Conservation (phyloP, 2,888 invertebrate species). For the Crocallis elinguaria region DNA sequence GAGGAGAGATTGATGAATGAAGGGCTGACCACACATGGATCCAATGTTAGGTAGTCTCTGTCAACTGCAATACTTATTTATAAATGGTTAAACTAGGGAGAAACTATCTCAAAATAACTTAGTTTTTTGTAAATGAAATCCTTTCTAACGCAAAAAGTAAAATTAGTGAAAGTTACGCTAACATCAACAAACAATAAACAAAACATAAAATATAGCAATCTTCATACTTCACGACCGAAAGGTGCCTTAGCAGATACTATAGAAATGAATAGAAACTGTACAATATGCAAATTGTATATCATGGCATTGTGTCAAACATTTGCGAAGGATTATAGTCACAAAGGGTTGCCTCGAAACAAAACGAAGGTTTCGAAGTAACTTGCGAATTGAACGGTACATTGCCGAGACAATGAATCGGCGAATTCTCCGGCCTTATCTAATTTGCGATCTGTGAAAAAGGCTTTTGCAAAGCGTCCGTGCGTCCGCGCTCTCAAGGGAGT, state of each 20-base stretch:
- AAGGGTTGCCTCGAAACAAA: conserved; percentile 43
- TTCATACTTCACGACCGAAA: conserved; percentile 3
- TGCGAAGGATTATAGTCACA: conserved; percentile 50
- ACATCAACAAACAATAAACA: conserved; percentile 28
- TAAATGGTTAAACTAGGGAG: too few relatives aligned
- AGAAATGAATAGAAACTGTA: conserved; percentile 43
- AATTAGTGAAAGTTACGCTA: conserved; percentile 31
- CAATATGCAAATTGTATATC: conserved; percentile 50
- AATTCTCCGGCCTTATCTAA: conserved; percentile 36
- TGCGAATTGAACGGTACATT: conserved; percentile 44
- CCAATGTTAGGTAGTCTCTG: neutral
- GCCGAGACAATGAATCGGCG: conserved; percentile 36
- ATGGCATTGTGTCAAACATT: conserved; percentile 45
- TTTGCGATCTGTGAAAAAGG: conserved; percentile 26
- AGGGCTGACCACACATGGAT: conserved; percentile 30
- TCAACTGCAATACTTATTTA: neutral
- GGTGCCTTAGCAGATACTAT: conserved; percentile 18
- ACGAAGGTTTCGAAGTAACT: conserved; percentile 37
- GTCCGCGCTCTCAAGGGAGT: conserved; percentile 25
- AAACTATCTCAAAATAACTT: too few relatives aligned
- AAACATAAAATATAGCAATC: conserved; percentile 27
- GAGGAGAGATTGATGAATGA: conserved; percentile 27
- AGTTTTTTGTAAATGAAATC: neutral
- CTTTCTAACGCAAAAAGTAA: neutral
- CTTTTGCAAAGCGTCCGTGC: conserved; percentile 12